Evolutionary conservation across 2,797 vertebrate species (phyloP), one percentile per base, ranked within the genome.

Genomic region (Amblyraja radiata): DNA sequence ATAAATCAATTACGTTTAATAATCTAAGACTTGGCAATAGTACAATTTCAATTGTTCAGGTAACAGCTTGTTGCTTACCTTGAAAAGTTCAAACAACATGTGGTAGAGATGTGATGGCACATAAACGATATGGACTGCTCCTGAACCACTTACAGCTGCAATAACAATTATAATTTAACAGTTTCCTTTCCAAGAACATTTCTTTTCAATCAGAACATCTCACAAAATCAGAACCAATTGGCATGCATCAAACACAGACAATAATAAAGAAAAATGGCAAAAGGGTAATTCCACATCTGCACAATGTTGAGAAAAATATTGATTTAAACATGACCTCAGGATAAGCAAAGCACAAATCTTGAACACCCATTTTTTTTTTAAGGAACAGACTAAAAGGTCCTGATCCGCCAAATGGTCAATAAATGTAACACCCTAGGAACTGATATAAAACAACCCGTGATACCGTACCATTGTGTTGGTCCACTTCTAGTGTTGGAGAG

Each of bases 11-110:
- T 11, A 21, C 63, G 21, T 68, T 81, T n/a, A 11, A 65, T 78
- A 16, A 93, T 36, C 71, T n/a, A 93, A 73, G 10, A 13, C 36
- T 61, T 10, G 3, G 28, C 18, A 80, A 93, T 80, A 77, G 36
- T 71, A 32, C 23, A 68, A 74, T 16, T 92, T 28, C 11, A 73
- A 76, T 92, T 46, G 54, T 84, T 39, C 23, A 84, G 23, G 73
- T 36, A 10, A 54, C 5, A 80, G 25, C 81, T 65, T 14, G 63
- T 1, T 28, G 76, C 93, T 76, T 95, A 99, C 98, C 98, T 99
- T 99, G 93, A 99, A 99, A 94, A 99, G 97, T 95, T 99, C 98
- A 84, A 99, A 99, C 94, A 99, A 97, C 97, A 99, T 98, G 96
- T 99, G 98, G 94, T 99, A 99, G 61, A 99, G 97, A 94, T 99